These are phyloP conservation scores for Glandiceps talaboti DNA, from an alignment of 53 echinoderm and acorn worm species.

Conservation along the genomic window DNA sequence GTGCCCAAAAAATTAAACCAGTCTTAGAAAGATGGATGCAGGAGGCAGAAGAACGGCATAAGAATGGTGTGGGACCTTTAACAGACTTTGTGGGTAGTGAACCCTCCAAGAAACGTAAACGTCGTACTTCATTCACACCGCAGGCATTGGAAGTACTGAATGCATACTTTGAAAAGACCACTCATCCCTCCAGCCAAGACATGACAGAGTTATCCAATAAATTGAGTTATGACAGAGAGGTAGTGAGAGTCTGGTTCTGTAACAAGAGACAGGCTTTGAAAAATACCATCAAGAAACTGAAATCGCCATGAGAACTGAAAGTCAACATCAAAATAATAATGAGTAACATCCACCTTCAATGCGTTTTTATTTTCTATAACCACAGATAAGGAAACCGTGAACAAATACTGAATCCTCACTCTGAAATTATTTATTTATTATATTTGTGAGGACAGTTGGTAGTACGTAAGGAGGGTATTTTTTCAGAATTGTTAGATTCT, in stretches of 20 bases:
- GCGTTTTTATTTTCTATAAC: no score
- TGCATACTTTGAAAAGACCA: constrained; percentile 93
- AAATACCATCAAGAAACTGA: constrained; percentile 97
- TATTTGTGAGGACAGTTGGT: no score
- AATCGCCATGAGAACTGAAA: constrained; percentile 47
- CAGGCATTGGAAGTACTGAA: constrained; percentile 93
- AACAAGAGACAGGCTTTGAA: constrained; percentile 98
- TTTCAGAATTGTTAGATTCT: no score
- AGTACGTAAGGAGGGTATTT: no score
- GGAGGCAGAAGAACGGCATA: constrained; percentile 97
- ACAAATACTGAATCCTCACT: no score
- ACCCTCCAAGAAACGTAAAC: constrained; percentile 95
- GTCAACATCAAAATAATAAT: no score
- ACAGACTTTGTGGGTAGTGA: constrained; percentile 98
- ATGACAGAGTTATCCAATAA: constrained; percentile 89
- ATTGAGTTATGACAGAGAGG: constrained; percentile 94
- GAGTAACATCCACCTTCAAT: no score
- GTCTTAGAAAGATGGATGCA: constrained; percentile 98
- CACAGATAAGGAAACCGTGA: no score
- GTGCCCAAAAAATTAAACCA: constrained; percentile 99
- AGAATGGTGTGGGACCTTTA: constrained; percentile 95
- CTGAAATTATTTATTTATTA: no score
- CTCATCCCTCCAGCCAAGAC: constrained; percentile 93
- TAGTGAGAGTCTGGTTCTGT: constrained; percentile 98
- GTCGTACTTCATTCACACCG: constrained; percentile 99